phyloP scores from a whole-genome alignment of 2,113 vertebrate genomes.

The Sakesphorus luctuosus region DNA sequence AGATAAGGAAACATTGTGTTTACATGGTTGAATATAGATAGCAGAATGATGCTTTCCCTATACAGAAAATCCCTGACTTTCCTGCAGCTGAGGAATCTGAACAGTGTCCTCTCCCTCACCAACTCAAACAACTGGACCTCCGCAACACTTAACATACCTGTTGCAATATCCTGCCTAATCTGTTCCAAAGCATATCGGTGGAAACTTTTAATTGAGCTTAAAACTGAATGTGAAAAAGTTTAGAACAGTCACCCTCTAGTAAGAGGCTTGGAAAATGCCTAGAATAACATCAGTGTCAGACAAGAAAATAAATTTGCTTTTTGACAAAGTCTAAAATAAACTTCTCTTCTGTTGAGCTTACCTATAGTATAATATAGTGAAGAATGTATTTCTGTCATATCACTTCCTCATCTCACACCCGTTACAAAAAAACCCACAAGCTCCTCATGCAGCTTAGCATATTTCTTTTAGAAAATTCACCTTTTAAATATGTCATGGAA shows the following conservation, averaged over 20 bases:
- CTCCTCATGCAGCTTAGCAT: not conserved
- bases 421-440: not conserved
- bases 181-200: not conserved
- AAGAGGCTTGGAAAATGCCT: not conserved
- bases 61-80: not conserved
- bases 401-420: not conserved
- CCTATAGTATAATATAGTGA: not conserved
- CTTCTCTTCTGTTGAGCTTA: not conserved
- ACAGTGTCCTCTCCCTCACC: not conserved
- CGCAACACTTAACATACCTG: not conserved
- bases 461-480: not conserved
- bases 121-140: not conserved
- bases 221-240: not conserved
- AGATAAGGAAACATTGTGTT: not conserved
- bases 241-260: not conserved
- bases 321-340: not conserved
- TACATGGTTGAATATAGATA: not conserved
- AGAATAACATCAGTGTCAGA: not conserved
- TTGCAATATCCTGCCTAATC: not conserved
- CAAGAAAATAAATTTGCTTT: not conserved
- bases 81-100: not conserved
- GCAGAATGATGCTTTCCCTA: not conserved
- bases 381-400: not conserved
- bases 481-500: slow-evolving; percentile 23
- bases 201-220: not conserved